Evolutionary conservation across 2,888 invertebrate species (phyloP), one percentile per base, ranked within the genome.

Genomic region (Lithophane semibrunnea): DNA sequence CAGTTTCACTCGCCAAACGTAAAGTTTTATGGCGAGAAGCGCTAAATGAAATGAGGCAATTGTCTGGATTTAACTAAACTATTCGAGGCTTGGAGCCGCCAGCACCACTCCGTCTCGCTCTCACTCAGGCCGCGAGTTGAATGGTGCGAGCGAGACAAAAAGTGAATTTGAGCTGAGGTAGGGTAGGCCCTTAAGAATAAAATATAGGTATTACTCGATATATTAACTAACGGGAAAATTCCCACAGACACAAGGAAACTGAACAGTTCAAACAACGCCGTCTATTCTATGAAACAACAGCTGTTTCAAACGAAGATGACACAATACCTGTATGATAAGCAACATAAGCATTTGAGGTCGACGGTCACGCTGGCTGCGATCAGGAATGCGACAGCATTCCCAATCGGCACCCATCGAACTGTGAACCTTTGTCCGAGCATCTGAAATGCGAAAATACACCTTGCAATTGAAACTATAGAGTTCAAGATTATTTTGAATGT

Each of bases 291-390:
- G 88, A 81, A 88, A 79, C 21, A 24, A 47, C 74, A 75, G 68
- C 77, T 75, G 75, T 84, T 82, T 83, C 52, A 70, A 37, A 65
- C 65, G 77, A 85, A 83, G 75, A 84, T 84, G 76, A 80, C 83
- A 80, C 75, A 86, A 81, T 81, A 76, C 75, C 80, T 86, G 75
- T 77, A 63, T 83, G 72, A 86, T 84, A 77, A 77, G 68, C 79
- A 60, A 72, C 68, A 58, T 77, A 65, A 37, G 73, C 47, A 73
- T 85, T 82, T 84, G 82, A 89, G 91, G 90, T 89, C 91, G 85
- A 72, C 83, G 85, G 91, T 92, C 90, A 92, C 88, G 91, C 90
- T 81, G 81, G 68, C 86, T 87, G 84, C 86, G 80, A 76, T 77
- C 81, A 80, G 89, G 91, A 89, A 92, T 90, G 90, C 86, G 80